Evolutionary conservation across 2,888 invertebrate species (phyloP), one percentile per base, ranked within the genome.

Genomic region (Leptinotarsa peninsularis): DNA sequence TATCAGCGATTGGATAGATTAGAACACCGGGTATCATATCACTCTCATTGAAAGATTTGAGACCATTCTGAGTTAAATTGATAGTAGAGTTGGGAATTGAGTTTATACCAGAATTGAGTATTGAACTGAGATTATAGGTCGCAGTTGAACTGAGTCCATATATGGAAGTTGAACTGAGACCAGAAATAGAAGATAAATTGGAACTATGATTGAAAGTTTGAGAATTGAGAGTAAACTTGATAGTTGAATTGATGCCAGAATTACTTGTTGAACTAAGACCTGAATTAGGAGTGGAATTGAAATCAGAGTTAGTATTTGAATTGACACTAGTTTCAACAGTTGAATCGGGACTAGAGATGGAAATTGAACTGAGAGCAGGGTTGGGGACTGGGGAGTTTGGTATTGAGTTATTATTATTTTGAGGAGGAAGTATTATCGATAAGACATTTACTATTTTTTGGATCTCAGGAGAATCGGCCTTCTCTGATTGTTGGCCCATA

Each of bases 1-100:
- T 67, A 67, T 66, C 66, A 72, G 71, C 63, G n/a, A 69, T 73
- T 2, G 80, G 79, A 75, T 81, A 82, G 58, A 82, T 81, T n/a
- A 82, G 72, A 66, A 82, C 71, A 18, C 81, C 82, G 13, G 82
- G 81, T n/a, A 80, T 72, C 54, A 81, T 75, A 68, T 79, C 74
- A 27, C 70, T 58, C 4, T 74, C 71, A 23, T 50, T 63, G 49
- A 23, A 33, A 4, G 50, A 21, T 14, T 21, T 49, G 18, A n/a
- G 13, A 4, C 18, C 63, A 23, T 52, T 17, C 33, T 68, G 49
- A n/a, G 18, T 58, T 10, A 3, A 21, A 58, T 58, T 18, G 17
- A 18, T 13, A 10, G 13, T 18, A 15, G 52, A 52, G n/a, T 52
- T 52, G n/a, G 17, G 15, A 52, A 43, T 52, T 52, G 52, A 52